Base-by-base conservation (phyloP, 1,140 invertebrate species). In the Nasonia longicornis region DNA sequence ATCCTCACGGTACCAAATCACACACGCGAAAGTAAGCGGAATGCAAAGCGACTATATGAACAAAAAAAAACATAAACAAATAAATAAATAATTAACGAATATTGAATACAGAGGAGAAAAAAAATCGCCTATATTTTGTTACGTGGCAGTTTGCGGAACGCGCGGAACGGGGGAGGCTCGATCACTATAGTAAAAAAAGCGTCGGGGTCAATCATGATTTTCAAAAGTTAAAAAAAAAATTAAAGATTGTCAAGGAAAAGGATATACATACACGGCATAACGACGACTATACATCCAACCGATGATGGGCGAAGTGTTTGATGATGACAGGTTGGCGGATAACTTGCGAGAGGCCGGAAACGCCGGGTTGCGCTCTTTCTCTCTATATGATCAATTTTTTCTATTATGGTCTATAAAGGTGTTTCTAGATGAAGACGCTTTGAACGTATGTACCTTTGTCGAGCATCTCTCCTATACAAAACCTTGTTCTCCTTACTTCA, bases 341-440 rank as follows among this genome's bases (percentile, higher is more conserved):
- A 87, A 87, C 86, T 87, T 87, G 85, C 86, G 86, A 87, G 86
- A 86, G 83, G 84, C 84, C 85, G 80, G 83, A 84, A 83, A 85
- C 82, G 83, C 81, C 84, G 83, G 85, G 84, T 84, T 85, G 84
- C 81, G 83, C 86, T 87, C 81, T 86, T 86, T 86, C 84, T 85
- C 83, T 86, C 84, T 79, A 84, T 85, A 83, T 85, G 83, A 86
- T 85, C 85, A 84, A 86, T 84, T 86, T 66, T 82, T 85, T 82
- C 38, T 42, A 42, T 42, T 85, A 83, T 85, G 77, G 80, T 42
- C 6, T 86, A 86, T 35, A 35, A 35, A 85, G 83, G 79, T 86
- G 83, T 85, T 84, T 82, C 70, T 87, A 87, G 83, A 84, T 81
- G 82, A 85, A 84, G 79, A 85, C 84, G 86, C 86, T 87, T 86